phyloP scores from a whole-genome alignment of 2,113 vertebrate species.

The Felis chaus region DNA sequence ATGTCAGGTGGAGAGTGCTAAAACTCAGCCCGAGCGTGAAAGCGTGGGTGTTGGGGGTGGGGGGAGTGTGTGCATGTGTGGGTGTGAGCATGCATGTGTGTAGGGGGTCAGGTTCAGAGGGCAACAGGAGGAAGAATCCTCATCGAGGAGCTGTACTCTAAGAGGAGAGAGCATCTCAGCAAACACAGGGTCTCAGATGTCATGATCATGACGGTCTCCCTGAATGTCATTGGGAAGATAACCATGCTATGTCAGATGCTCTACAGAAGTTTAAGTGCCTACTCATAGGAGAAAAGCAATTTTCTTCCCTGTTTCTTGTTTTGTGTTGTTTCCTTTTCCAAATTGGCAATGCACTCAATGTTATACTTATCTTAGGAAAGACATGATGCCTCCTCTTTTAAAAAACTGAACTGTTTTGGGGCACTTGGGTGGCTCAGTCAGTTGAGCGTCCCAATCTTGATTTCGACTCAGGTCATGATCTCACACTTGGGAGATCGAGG shows the following conservation, averaged over 20 bases:
- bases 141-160: background rate
- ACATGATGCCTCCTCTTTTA: background rate
- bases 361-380: background rate
- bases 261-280: background rate
- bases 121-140: background rate
- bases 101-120: background rate
- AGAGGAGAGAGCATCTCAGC: background rate
- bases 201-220: background rate
- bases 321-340: background rate
- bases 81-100: background rate
- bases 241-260: background rate
- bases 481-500: no score
- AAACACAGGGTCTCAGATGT: background rate
- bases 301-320: background rate
- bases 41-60: background rate
- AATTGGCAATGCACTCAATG: background rate
- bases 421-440: no score
- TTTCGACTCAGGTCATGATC: no score
- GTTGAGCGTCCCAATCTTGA: no score
- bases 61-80: background rate
- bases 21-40: background rate
- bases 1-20: background rate
- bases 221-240: fast-evolving
- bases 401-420: background rate
- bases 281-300: background rate